Conservation (phyloP, 1,140 invertebrate genomes). For the Pogonomyrmex californicus region DNA sequence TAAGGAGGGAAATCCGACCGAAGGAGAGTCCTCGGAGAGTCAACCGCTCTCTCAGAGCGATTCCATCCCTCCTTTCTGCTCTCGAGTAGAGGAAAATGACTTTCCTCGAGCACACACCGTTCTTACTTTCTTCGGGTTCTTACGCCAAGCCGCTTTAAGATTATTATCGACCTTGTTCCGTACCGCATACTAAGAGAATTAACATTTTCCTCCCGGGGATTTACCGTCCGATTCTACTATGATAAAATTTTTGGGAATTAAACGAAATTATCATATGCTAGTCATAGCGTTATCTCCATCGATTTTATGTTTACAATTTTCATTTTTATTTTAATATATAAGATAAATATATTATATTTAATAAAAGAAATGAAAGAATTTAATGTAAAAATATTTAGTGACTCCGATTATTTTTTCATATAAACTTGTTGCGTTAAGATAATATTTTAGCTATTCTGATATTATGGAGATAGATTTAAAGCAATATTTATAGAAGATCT, state of each 20-base stretch:
- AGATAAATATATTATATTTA: not conserved
- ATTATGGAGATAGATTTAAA: not conserved
- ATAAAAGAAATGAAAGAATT: not conserved
- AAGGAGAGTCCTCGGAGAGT: conserved; percentile 7
- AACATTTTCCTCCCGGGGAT: not conserved
- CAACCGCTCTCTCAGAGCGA: conserved; percentile 14
- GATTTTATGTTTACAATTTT: not conserved
- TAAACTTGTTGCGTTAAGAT: not conserved
- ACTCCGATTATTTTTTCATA: not conserved
- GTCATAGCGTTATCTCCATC: not conserved
- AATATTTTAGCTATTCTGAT: not conserved
- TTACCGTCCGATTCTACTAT: not conserved
- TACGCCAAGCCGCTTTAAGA: not conserved
- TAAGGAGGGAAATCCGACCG: conserved; percentile 38
- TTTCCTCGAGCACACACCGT: not conserved
- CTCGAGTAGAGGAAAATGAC: conserved; percentile 23
- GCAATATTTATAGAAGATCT: not conserved
- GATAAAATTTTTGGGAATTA: conserved; percentile 17
- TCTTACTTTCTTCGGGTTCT: conserved; percentile 20
- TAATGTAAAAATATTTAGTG: not conserved
- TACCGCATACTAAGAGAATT: conserved; percentile 19
- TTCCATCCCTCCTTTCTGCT: conserved; percentile 22
- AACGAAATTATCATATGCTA: not conserved
- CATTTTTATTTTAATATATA: not conserved
- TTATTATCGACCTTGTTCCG: conserved; percentile 33